phyloP scores from a whole-genome alignment of 2,113 vertebrate species.

The Paradoxurus hermaphroditus region DNA sequence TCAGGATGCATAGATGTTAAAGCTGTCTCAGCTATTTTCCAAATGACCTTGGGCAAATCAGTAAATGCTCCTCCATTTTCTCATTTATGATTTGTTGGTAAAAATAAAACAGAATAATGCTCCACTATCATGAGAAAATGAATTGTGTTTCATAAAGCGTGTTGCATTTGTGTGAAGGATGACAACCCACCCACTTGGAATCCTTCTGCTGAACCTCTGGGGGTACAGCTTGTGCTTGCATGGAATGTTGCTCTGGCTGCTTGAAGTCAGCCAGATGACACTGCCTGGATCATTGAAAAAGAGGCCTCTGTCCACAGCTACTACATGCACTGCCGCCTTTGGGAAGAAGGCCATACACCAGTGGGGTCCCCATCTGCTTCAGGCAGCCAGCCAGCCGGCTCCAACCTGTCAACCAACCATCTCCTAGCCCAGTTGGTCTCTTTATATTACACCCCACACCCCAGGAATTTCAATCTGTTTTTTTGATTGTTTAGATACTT shows the following conservation, averaged over 20 bases:
- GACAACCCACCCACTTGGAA: neutral
- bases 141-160: neutral
- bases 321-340: neutral
- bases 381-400: slow-evolving; percentile 45
- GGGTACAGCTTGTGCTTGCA: slow-evolving; percentile 38
- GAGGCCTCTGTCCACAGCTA: neutral
- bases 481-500: slow-evolving; percentile 44
- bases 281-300: neutral
- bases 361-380: slow-evolving; percentile 60
- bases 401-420: slow-evolving; percentile 44
- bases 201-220: neutral
- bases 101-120: slow-evolving; percentile 18
- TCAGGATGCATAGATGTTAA: neutral
- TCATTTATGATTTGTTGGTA: slow-evolving; percentile 9
- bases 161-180: neutral
- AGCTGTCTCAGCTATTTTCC: neutral
- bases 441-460: slow-evolving; percentile 33
- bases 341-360: slow-evolving; percentile 45
- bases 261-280: slow-evolving; percentile 37
- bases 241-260: neutral
- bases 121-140: neutral
- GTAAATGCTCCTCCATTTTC: neutral
- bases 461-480: slow-evolving; percentile 58
- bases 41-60: neutral
- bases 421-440: slow-evolving; percentile 4